Evolutionary conservation across 23 tunicate species (phyloP).

Genomic region (Halocynthia aurantium): DNA sequence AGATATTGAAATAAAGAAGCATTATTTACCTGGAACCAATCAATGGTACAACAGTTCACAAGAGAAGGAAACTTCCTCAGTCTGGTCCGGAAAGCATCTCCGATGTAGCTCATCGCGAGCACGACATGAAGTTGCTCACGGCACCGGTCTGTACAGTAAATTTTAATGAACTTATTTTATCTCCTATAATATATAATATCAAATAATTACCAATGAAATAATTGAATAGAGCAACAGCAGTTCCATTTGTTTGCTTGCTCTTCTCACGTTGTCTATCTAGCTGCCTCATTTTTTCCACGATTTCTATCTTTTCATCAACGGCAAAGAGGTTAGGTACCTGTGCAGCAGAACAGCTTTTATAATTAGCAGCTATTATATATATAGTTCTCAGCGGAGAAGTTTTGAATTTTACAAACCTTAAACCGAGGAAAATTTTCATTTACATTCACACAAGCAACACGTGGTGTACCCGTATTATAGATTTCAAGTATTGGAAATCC

Average conservation of each 20-base stretch:
- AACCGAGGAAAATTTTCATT: too few relatives aligned
- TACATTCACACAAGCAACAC: too few relatives aligned
- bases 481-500: not conserved
- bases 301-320: slow-evolving; percentile 92
- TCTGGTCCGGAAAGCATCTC: slow-evolving; percentile 88
- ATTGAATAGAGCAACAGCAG: slow-evolving; percentile 83
- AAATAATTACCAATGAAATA: slow-evolving; percentile 61
- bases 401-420: not conserved
- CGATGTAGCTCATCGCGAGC: slow-evolving; percentile 92
- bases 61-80: slow-evolving; percentile 90
- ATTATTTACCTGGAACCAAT: slow-evolving; percentile 89
- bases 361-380: not conserved
- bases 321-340: slow-evolving; percentile 92
- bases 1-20: too few relatives aligned
- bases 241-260: slow-evolving; percentile 89
- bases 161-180: not conserved
- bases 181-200: not conserved
- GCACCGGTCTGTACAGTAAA: slow-evolving; percentile 49
- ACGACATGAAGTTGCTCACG: slow-evolving; percentile 93
- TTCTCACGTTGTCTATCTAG: slow-evolving; percentile 95
- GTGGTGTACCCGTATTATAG: not conserved
- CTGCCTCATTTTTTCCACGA: slow-evolving; percentile 94
- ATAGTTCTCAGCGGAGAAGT: not conserved
- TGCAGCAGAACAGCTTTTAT: not conserved
- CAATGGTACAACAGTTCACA: slow-evolving; percentile 97